Percentiles rank a stretch among this genome's conserved stretches.
Conservation (phyloP, 1,140 invertebrate genomes). For the Aphis gossypii region DNA sequence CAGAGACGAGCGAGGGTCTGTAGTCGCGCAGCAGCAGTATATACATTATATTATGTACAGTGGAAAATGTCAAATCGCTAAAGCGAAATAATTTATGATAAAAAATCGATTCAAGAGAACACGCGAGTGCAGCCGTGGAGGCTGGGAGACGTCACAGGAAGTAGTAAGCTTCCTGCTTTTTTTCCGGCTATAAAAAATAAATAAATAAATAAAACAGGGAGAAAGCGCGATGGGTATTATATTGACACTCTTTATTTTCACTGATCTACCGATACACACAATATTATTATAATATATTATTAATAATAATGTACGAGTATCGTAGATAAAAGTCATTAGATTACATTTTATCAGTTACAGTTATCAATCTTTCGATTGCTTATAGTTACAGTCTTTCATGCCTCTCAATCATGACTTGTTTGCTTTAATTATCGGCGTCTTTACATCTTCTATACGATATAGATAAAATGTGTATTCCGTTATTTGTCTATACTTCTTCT, state of each 20-base stretch:
- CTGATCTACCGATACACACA: neutral
- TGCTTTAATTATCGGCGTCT: neutral
- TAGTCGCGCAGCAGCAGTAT: no score
- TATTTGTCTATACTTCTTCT: no score
- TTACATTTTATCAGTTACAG: neutral
- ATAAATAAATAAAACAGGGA: neutral
- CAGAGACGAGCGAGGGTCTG: neutral
- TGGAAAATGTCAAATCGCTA: constrained; percentile 33
- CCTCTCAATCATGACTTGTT: neutral
- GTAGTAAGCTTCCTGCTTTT: neutral
- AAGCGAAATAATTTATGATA: constrained; percentile 42
- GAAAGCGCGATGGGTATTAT: neutral
- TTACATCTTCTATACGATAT: no score
- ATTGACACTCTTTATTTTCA: neutral
- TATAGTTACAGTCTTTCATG: neutral
- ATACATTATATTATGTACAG: neutral
- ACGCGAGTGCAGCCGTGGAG: neutral
- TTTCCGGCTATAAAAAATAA: constrained; percentile 30
- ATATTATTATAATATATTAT: neutral
- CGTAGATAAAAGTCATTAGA: no score
- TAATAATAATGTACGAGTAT: no score
- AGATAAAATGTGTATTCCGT: no score
- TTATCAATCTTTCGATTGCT: no score
- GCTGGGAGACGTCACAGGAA: neutral
- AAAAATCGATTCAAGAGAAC: constrained; percentile 23